Conservation (phyloP, 2,113 vertebrate genomes). For the Galemys pyrenaicus region DNA sequence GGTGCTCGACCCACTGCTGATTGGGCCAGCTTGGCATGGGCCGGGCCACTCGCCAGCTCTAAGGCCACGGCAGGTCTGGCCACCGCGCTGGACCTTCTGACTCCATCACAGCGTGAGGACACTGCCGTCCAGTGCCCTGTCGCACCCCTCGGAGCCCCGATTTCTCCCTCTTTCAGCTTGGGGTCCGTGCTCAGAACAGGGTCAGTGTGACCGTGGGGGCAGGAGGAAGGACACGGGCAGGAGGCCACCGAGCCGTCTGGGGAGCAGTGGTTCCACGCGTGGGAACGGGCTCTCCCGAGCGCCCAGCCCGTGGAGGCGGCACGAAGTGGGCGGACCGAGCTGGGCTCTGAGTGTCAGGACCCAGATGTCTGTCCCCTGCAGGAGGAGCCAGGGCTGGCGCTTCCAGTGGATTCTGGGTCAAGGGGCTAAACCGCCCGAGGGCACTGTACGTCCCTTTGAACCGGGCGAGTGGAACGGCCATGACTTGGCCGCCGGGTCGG, state of each 20-base stretch:
- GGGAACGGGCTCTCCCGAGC: background rate
- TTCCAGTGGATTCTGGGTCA: background rate
- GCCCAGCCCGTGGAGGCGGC: background rate
- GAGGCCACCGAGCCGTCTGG: constrained; percentile 52
- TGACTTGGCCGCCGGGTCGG: background rate
- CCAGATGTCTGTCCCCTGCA: constrained; percentile 75
- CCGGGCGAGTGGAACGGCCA: background rate
- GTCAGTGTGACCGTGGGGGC: background rate
- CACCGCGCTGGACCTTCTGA: background rate
- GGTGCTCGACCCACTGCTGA: background rate
- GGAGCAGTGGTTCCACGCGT: constrained; percentile 32
- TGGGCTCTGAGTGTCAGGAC: constrained; percentile 50
- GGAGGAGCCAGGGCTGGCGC: background rate
- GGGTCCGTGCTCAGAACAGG: background rate
- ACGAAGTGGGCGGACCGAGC: constrained; percentile 47
- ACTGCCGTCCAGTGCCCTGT: background rate
- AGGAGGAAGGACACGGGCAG: constrained; percentile 26
- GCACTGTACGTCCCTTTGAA: background rate
- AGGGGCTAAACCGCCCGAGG: background rate
- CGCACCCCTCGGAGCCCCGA: background rate
- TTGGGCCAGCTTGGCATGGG: background rate
- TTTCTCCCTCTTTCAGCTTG: background rate
- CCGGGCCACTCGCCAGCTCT: background rate
- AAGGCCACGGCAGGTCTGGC: background rate
- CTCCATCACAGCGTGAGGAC: background rate